These are phyloP conservation scores for Uria aalge DNA, from an alignment of 2,113 vertebrate genomes.

Conservation along the genomic window DNA sequence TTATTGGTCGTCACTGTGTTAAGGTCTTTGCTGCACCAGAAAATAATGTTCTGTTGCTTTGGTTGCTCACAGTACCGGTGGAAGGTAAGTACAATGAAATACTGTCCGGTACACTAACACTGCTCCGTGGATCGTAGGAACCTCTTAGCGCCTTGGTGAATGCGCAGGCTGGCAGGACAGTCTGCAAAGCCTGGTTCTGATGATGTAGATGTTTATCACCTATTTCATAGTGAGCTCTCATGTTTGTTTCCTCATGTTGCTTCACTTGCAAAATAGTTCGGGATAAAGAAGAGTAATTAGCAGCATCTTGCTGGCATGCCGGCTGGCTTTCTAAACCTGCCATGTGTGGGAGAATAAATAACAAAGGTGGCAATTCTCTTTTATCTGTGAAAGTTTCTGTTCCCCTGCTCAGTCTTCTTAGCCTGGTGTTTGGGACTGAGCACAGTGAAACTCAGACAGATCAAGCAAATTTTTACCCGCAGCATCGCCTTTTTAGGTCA, in stretches of 20 bases:
- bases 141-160: neutral
- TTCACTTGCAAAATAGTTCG: neutral
- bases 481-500: neutral
- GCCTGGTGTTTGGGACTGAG: neutral
- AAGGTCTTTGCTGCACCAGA: neutral
- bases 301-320: neutral
- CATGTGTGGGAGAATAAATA: neutral
- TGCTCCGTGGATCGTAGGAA: neutral
- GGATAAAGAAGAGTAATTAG: neutral
- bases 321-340: neutral
- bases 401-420: neutral
- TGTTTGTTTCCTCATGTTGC: neutral
- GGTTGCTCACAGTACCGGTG: neutral
- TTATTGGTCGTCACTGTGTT: neutral
- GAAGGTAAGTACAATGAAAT: neutral
- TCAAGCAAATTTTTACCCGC: neutral
- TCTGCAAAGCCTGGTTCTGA: neutral
- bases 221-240: neutral
- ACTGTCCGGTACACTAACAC: accelerated
- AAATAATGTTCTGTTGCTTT: neutral
- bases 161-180: neutral
- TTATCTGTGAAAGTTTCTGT: neutral
- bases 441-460: neutral
- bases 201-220: neutral
- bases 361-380: neutral